Evolutionary conservation across 1,140 invertebrate genomes (phyloP).

Genomic region (Zaprionus lachaisei): DNA sequence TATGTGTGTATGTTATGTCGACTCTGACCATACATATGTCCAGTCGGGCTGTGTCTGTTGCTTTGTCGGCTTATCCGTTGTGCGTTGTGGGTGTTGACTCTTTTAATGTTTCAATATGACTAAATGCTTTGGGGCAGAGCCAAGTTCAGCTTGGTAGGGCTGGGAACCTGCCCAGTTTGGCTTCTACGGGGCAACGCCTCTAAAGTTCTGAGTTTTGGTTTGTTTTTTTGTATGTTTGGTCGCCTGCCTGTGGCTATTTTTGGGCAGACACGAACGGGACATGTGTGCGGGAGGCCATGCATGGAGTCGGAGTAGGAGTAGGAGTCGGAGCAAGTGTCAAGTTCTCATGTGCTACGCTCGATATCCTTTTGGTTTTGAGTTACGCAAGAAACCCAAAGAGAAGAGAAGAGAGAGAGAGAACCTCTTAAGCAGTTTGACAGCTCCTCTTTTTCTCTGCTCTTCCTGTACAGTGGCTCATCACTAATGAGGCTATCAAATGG

Average conservation of each 20-base stretch:
- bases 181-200: constrained; percentile 45
- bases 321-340: constrained; percentile 50
- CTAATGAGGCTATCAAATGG: constrained; percentile 83
- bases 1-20: constrained; percentile 42
- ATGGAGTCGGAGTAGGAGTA: not conserved
- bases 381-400: constrained; percentile 54
- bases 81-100: constrained; percentile 78
- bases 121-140: constrained; percentile 71
- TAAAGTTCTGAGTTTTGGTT: constrained; percentile 44
- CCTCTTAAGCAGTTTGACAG: constrained; percentile 75
- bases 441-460: constrained; percentile 43
- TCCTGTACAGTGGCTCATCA: constrained; percentile 63
- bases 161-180: constrained; percentile 37
- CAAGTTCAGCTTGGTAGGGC: constrained; percentile 43
- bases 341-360: constrained; percentile 69
- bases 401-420: constrained; percentile 33
- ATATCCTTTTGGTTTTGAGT: constrained; percentile 79
- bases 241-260: constrained; percentile 46
- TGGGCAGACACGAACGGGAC: constrained; percentile 32
- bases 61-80: constrained; percentile 60
- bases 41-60: constrained; percentile 49
- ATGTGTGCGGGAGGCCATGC: constrained; percentile 45
- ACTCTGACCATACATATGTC: constrained; percentile 59
- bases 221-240: constrained; percentile 42
- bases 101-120: constrained; percentile 83